Conservation (phyloP, 2,113 vertebrate species). For the Thoracochromis brauschi region DNA sequence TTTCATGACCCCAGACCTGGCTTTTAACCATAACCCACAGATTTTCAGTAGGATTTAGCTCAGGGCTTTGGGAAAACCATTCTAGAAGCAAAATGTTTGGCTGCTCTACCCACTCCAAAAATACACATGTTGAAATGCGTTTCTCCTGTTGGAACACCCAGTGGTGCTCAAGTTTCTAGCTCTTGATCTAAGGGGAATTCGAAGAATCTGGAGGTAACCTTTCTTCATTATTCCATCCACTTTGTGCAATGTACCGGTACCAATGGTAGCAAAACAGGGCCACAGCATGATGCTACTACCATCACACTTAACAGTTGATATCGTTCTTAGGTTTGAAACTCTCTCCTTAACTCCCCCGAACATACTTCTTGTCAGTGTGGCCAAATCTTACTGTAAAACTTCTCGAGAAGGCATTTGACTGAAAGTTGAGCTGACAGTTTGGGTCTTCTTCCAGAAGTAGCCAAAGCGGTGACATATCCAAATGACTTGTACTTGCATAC, state of each 20-base stretch:
- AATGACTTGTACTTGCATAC: not conserved
- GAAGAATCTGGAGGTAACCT: not conserved
- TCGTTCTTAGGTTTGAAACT: not conserved
- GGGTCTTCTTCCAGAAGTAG: not conserved
- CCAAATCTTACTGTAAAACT: not conserved
- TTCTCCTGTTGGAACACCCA: not conserved
- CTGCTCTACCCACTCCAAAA: not conserved
- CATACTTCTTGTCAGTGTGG: not conserved
- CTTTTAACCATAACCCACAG: not conserved
- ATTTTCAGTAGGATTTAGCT: not conserved
- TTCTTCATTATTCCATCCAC: not conserved
- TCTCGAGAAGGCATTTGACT: not conserved
- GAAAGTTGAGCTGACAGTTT: not conserved
- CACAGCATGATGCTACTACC: not conserved
- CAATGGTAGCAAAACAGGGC: not conserved
- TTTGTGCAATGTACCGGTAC: not conserved
- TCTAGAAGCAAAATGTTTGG: not conserved
- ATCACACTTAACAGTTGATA: not conserved
- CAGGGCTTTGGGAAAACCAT: not conserved
- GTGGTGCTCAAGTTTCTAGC: not conserved
- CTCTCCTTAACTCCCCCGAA: not conserved
- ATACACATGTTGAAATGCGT: not conserved
- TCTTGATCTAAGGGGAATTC: not conserved
- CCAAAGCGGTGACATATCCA: not conserved
- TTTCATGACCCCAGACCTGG: not conserved